Conservation (phyloP, 2,113 vertebrate genomes). For the Rhinogobius similis region DNA sequence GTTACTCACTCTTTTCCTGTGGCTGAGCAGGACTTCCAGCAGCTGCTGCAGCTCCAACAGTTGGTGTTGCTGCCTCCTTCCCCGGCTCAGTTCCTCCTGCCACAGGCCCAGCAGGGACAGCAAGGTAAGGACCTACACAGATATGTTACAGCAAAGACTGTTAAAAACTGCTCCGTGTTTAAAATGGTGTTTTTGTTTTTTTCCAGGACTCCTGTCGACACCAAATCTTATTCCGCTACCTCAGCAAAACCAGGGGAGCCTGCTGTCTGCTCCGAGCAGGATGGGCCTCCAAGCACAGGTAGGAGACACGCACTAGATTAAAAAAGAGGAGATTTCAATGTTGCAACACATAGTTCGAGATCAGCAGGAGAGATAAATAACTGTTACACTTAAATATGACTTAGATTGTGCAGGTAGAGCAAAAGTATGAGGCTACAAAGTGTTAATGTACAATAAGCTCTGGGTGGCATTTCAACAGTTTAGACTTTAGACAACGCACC, state of each 20-base stretch:
- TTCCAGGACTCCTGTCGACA: slow-evolving; percentile 86
- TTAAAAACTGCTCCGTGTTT: not conserved
- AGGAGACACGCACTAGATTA: slow-evolving; percentile 15
- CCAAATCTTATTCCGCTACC: slow-evolving; percentile 95
- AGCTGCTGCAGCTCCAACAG: slow-evolving; percentile 91
- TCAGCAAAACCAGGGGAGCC: slow-evolving; percentile 93
- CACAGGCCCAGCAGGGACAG: slow-evolving; percentile 88
- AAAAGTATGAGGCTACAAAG: too few relatives aligned
- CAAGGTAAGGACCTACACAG: slow-evolving; percentile 79
- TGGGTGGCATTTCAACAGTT: not conserved
- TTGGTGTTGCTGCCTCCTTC: slow-evolving; percentile 88
- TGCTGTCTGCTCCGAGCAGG: slow-evolving; percentile 82
- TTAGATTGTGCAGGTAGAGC: too few relatives aligned
- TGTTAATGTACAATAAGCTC: too few relatives aligned
- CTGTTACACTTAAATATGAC: too few relatives aligned
- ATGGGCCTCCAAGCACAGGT: slow-evolving; percentile 88
- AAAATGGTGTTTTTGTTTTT: not conserved
- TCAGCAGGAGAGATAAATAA: too few relatives aligned
- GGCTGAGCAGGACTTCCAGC: slow-evolving; percentile 86
- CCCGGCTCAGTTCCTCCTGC: slow-evolving; percentile 89
- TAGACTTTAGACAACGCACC: not conserved
- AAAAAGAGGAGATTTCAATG: too few relatives aligned
- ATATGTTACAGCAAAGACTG: not conserved
- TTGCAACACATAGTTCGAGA: too few relatives aligned
- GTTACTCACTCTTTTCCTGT: slow-evolving; percentile 10